Conservation (phyloP, 2,113 vertebrate species). For the Oreochromis niloticus region DNA sequence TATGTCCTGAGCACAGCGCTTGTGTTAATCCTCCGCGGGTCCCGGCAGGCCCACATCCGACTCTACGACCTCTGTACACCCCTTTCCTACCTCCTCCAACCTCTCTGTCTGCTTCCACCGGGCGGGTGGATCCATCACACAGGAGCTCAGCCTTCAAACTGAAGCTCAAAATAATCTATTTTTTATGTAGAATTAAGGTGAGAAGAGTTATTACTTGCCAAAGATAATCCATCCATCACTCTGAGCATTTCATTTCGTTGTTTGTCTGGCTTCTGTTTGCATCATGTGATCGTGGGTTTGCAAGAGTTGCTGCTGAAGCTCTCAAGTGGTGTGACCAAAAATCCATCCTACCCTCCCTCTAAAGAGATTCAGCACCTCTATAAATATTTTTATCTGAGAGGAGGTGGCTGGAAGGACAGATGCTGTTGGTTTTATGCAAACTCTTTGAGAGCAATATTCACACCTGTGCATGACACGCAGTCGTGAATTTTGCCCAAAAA, state of each 20-base stretch:
- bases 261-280: background rate
- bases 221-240: background rate
- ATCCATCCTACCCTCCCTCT: background rate
- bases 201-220: background rate
- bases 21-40: slow-evolving; percentile 68
- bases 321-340: background rate
- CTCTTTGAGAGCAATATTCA: background rate
- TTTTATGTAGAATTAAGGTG: background rate
- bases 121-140: background rate
- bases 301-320: background rate
- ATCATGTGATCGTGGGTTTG: background rate
- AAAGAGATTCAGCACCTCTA: background rate
- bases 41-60: slow-evolving; percentile 65
- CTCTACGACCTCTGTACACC: slow-evolving; percentile 57
- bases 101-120: background rate
- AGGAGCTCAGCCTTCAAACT: background rate
- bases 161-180: background rate
- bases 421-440: background rate
- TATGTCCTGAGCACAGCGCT: slow-evolving; percentile 71
- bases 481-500: background rate
- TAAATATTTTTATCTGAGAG: background rate
- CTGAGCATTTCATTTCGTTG: background rate
- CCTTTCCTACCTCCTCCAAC: background rate
- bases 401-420: background rate
- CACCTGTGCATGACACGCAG: background rate